Conservation (phyloP, 2,888 invertebrate genomes). For the Dione vanillae region DNA sequence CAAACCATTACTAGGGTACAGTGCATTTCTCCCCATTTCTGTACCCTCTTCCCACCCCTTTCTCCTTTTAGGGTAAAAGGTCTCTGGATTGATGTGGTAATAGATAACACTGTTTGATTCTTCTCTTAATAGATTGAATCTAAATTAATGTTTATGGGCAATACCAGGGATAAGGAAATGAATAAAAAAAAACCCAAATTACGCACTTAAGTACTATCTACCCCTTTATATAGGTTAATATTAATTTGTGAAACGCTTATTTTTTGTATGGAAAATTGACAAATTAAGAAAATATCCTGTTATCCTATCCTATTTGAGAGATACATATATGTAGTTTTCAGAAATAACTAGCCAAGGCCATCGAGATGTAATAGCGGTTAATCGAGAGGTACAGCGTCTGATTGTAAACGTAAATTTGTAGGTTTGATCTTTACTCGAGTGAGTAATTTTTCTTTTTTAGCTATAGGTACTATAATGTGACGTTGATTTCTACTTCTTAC, state of each 20-base stretch:
- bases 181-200: neutral
- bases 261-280: neutral
- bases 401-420: too few species aligned
- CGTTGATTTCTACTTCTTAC: too few species aligned
- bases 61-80: conserved; percentile 49
- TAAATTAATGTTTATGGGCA: neutral
- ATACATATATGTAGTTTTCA: too few species aligned
- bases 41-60: conserved; percentile 51
- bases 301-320: too few species aligned
- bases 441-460: too few species aligned
- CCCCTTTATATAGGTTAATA: neutral
- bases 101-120: conserved; percentile 51
- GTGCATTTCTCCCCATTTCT: conserved; percentile 60
- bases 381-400: too few species aligned
- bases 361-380: too few species aligned
- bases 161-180: neutral
- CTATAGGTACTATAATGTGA: too few species aligned
- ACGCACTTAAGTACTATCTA: neutral
- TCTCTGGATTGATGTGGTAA: conserved; percentile 52
- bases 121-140: conserved; percentile 25
- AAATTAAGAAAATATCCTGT: neutral
- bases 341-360: too few species aligned
- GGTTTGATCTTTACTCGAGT: too few species aligned
- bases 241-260: neutral
- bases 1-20: conserved; percentile 58